phyloP scores from a whole-genome alignment of 1,140 invertebrate genomes.

The Pseudomyrmex pallidus region DNA sequence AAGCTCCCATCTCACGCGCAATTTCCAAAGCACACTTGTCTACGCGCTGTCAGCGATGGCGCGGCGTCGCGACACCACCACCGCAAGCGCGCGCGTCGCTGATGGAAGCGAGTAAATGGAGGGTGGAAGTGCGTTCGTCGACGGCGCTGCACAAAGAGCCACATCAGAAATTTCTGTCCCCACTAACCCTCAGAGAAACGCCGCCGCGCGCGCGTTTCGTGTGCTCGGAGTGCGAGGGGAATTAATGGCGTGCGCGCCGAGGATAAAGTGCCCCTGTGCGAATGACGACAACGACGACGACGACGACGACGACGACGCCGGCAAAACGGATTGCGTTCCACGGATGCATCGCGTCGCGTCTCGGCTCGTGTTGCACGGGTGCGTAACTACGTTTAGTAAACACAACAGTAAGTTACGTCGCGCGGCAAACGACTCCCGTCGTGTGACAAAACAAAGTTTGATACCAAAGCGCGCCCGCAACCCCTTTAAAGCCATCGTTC shows the following conservation, averaged over 20 bases:
- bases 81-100: slow-evolving; percentile 23
- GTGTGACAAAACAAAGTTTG: slow-evolving; percentile 82
- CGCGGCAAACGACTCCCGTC: slow-evolving; percentile 78
- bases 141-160: slow-evolving; percentile 69
- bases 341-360: not conserved
- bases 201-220: slow-evolving; percentile 6
- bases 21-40: slow-evolving; percentile 73
- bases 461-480: slow-evolving; percentile 66
- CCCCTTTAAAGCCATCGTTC: slow-evolving; percentile 2
- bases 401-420: slow-evolving; percentile 82
- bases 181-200: slow-evolving; percentile 65
- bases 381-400: slow-evolving; percentile 83
- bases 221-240: slow-evolving; percentile 42
- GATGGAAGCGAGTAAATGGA: slow-evolving; percentile 64
- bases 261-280: slow-evolving; percentile 78
- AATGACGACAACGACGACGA: slow-evolving; percentile 19
- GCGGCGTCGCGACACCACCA: slow-evolving; percentile 56
- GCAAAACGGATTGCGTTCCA: slow-evolving; percentile 35
- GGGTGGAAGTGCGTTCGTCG: slow-evolving; percentile 20
- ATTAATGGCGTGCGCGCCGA: slow-evolving; percentile 79
- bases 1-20: slow-evolving; percentile 53
- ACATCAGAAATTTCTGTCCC: slow-evolving; percentile 76
- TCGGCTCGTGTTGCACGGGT: not conserved
- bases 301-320: slow-evolving; percentile 8
- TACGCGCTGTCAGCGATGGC: slow-evolving; percentile 67